These are phyloP conservation scores for Pollicipes pollicipes DNA, from an alignment of 1,140 invertebrate genomes.

Conservation along the genomic window DNA sequence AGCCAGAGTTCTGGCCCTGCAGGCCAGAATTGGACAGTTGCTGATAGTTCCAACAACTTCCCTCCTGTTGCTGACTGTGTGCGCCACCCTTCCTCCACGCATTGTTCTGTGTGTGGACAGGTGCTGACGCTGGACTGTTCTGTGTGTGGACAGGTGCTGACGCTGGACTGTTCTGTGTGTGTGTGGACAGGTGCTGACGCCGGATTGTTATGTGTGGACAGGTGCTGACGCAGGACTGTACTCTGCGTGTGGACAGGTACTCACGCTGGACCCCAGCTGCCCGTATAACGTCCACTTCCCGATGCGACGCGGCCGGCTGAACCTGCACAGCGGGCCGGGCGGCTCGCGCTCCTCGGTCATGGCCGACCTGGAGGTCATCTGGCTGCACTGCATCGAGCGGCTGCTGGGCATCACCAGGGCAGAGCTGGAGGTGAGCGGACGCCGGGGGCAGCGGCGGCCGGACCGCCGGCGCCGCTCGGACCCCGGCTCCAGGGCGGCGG, in stretches of 20 bases:
- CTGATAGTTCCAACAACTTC: no score
- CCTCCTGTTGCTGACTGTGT: no score
- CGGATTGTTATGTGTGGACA: no score
- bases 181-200: slow-evolving; percentile 44
- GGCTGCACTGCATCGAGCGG: slow-evolving; percentile 52
- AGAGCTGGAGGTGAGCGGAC: slow-evolving; percentile 76
- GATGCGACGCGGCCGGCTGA: slow-evolving; percentile 64
- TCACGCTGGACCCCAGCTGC: slow-evolving; percentile 48
- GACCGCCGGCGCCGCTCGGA: no score
- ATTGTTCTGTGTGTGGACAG: no score
- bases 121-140: slow-evolving; percentile 49
- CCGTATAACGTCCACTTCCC: slow-evolving; percentile 79
- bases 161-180: no score
- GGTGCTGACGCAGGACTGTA: slow-evolving; percentile 49
- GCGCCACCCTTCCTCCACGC: no score
- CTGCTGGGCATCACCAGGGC: slow-evolving; percentile 58
- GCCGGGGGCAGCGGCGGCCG: slow-evolving; percentile 52
- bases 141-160: slow-evolving; percentile 45
- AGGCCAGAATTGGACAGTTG: no score
- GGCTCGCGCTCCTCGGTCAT: slow-evolving; percentile 66
- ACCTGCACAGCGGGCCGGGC: slow-evolving; percentile 60
- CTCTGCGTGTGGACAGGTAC: no score
- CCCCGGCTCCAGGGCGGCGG: no score
- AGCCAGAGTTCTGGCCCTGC: no score
- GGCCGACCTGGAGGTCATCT: slow-evolving; percentile 69